Conservation (phyloP, 2,113 vertebrate species). For the Dicerorhinus sumatrensis region DNA sequence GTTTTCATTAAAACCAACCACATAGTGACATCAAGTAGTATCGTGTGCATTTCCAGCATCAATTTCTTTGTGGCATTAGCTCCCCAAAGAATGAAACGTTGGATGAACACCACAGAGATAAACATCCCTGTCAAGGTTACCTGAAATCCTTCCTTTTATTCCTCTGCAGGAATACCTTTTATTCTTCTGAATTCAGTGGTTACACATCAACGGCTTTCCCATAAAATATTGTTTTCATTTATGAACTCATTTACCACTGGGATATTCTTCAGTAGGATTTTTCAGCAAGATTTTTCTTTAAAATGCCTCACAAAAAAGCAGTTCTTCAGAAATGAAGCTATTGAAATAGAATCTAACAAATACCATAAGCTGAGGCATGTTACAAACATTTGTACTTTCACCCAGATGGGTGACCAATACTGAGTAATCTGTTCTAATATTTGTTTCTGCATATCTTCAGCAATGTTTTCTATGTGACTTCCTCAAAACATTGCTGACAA, state of each 20-base stretch:
- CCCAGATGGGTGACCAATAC: background rate
- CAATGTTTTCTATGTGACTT: slow-evolving; percentile 9
- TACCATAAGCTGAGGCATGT: background rate
- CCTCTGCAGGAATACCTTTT: background rate
- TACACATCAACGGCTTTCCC: background rate
- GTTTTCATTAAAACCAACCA: background rate
- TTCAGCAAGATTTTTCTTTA: background rate
- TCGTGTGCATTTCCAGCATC: background rate
- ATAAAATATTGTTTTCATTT: background rate
- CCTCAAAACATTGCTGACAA: background rate
- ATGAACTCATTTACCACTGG: background rate
- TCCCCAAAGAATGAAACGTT: background rate
- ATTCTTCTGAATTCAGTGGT: slow-evolving; percentile 12
- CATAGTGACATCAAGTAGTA: background rate
- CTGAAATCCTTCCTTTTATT: background rate
- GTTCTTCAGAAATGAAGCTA: background rate
- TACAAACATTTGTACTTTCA: slow-evolving; percentile 34
- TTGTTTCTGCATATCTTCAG: slow-evolving; percentile 1
- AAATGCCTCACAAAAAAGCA: background rate
- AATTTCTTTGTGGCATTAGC: background rate
- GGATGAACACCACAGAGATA: background rate
- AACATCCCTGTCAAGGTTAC: background rate
- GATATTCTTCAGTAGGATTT: background rate
- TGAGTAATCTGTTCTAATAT: background rate
- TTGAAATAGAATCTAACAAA: background rate